Conservation (phyloP, 2,113 vertebrate species). For the Nibea albiflora region DNA sequence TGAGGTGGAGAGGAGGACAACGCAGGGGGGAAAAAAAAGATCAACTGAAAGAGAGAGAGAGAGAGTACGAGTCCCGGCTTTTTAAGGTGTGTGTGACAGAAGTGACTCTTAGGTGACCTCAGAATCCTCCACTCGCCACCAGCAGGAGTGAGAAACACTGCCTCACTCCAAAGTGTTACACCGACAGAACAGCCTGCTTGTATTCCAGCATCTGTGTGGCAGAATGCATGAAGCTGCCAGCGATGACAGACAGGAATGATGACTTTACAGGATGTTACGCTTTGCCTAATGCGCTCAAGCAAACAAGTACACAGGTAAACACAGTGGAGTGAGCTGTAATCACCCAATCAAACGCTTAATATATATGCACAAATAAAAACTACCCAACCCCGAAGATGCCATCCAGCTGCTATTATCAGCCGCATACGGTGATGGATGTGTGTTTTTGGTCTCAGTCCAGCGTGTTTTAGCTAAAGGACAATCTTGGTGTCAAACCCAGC, state of each 20-base stretch:
- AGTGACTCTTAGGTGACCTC: constrained; percentile 46
- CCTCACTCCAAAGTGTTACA: constrained; percentile 1
- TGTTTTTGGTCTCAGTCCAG: constrained; percentile 22
- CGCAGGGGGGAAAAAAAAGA: no score
- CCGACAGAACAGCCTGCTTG: constrained; percentile 39
- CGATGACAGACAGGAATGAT: constrained; percentile 40
- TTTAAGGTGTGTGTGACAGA: constrained; percentile 45
- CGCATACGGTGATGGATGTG: constrained; percentile 13
- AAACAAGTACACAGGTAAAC: constrained; percentile 42
- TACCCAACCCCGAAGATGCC: constrained; percentile 4
- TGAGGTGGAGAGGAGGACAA: constrained; percentile 16
- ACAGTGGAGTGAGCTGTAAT: constrained; percentile 29
- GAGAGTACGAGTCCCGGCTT: neutral
- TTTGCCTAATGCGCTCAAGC: constrained; percentile 4
- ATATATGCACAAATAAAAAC: constrained; percentile 25
- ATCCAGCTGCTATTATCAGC: constrained; percentile 34
- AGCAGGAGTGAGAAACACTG: constrained; percentile 13
- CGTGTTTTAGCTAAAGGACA: constrained; percentile 19
- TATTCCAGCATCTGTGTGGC: constrained; percentile 24
- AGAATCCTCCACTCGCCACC: neutral
- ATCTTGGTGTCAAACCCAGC: neutral
- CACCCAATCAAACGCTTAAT: constrained; percentile 21
- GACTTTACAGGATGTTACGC: constrained; percentile 38
- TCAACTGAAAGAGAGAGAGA: neutral
- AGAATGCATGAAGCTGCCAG: constrained; percentile 7